A percentile compares a stretch with the other conserved stretches of the same genome.
These are phyloP conservation scores for Xiphydria camelus DNA, from an alignment of 2,888 invertebrate genomes.

Conservation along the genomic window DNA sequence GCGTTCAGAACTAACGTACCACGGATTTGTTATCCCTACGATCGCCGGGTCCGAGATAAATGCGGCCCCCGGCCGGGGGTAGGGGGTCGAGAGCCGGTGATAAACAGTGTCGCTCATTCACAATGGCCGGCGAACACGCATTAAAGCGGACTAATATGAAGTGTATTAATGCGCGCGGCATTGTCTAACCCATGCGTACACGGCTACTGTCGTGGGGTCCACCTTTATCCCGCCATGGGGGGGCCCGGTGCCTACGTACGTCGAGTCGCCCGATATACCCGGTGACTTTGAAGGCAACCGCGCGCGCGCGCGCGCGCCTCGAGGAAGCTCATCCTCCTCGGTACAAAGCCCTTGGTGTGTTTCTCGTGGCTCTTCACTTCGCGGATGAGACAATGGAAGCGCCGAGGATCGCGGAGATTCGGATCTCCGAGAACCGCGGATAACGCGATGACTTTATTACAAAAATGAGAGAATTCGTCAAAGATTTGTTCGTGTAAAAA, in stretches of 20 bases:
- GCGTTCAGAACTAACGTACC: conserved; percentile 14
- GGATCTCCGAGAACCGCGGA: no score
- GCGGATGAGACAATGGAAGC: no score
- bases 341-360: no score
- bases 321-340: no score
- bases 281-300: conserved; percentile 41
- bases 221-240: conserved; percentile 52
- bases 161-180: conserved; percentile 58
- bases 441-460: no score
- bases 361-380: no score
- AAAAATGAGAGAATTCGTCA: no score
- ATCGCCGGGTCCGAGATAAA: conserved; percentile 49
- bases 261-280: conserved; percentile 40
- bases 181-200: conserved; percentile 56
- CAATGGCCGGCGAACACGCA: conserved; percentile 57
- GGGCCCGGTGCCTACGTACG: conserved; percentile 39
- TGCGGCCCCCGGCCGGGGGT: conserved; percentile 41
- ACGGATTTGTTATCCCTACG: conserved; percentile 48
- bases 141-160: conserved; percentile 58
- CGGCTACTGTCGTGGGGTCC: conserved; percentile 55
- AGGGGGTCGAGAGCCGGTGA: conserved; percentile 52
- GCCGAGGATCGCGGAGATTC: no score
- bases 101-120: conserved; percentile 59
- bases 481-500: no score
- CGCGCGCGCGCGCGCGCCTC: conserved; percentile 9